Evolutionary conservation across 2,888 invertebrate species (phyloP), one percentile per base, ranked within the genome.

Genomic region (Barypeithes pellucidus): DNA sequence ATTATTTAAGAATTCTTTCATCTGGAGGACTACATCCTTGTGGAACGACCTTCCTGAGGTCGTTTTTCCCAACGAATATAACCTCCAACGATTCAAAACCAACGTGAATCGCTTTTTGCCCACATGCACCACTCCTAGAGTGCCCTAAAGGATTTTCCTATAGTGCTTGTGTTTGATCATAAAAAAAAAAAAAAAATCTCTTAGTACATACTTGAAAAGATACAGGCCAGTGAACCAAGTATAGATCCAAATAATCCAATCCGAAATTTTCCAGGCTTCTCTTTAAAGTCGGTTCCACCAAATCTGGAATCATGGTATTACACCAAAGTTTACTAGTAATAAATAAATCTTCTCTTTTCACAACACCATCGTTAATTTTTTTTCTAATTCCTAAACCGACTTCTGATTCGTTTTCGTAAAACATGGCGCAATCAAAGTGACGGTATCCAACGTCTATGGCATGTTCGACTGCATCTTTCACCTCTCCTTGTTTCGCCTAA

Each of bases 261-360:
- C 89, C 88, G 12, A 90, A 85, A 7, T 87, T 86, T 0, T 81
- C 75, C 68, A 90, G 79, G 0, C 89, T 89, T 5, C 84, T 78
- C 73, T 80, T 84, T 43, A 84, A 83, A 3, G 85, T 78, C 9
- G 82, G 81, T 8, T 84, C 83, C 9, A 86, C 85, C 68, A 81
- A 41, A 33, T 95, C 93, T 0, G 91, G 90, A 12, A 65, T 54
- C 52, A 54, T 50, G 12, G 59, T n/a, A 18, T 95, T 96, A 87
- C 96, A 95, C 96, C 97, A 97, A 1, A 95, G 85, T 89, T 96
- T 94, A 61, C 93, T 93, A 20, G 70, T 33, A 75, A 94, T 88
- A 83, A 93, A 94, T 0, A 94, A 84, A 18, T 92, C 91, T 79
- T 91, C 90, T n/a, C 94, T 88, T 78, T 90, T 92, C 0, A 94